A percentile compares a stretch with the other conserved stretches of the same genome.
phyloP scores from a whole-genome alignment of 2,888 invertebrate genomes.

The Corythucha ciliata region DNA sequence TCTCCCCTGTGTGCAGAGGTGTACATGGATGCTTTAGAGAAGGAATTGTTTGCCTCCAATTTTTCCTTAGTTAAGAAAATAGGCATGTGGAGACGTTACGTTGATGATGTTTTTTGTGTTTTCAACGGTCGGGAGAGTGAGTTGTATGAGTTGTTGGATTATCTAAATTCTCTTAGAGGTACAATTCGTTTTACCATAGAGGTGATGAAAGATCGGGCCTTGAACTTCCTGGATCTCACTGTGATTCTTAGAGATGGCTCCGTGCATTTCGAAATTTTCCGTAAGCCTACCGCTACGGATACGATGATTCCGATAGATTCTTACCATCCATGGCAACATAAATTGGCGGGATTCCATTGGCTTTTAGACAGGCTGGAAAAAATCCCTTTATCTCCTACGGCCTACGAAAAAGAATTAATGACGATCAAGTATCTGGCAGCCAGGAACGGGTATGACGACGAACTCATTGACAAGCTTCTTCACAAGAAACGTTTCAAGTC shows the following conservation, averaged over 20 bases:
- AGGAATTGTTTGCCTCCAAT: constrained; percentile 1
- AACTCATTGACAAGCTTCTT: neutral
- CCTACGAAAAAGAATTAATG: constrained; percentile 1
- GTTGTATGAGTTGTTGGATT: neutral
- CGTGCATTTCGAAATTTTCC: neutral
- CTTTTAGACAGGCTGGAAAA: neutral
- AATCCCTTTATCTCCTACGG: neutral
- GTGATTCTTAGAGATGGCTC: neutral
- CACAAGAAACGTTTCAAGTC: no score
- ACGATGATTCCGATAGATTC: neutral
- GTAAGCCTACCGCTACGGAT: constrained; percentile 12
- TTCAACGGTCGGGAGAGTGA: neutral
- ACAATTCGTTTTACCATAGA: neutral
- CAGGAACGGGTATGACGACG: neutral
- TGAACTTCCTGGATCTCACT: constrained; percentile 8
- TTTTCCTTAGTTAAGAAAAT: neutral
- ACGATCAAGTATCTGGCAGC: constrained; percentile 9
- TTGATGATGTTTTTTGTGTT: constrained; percentile 11
- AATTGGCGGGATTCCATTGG: constrained; percentile 6
- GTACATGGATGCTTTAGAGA: constrained; percentile 7
- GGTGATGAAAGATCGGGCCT: neutral
- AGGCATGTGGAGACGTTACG: neutral
- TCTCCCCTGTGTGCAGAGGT: constrained; percentile 2
- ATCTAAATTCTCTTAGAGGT: neutral
- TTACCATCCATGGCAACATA: constrained; percentile 9